Conservation (phyloP, 2,797 vertebrate genomes). For the Propithecus perrieri region DNA sequence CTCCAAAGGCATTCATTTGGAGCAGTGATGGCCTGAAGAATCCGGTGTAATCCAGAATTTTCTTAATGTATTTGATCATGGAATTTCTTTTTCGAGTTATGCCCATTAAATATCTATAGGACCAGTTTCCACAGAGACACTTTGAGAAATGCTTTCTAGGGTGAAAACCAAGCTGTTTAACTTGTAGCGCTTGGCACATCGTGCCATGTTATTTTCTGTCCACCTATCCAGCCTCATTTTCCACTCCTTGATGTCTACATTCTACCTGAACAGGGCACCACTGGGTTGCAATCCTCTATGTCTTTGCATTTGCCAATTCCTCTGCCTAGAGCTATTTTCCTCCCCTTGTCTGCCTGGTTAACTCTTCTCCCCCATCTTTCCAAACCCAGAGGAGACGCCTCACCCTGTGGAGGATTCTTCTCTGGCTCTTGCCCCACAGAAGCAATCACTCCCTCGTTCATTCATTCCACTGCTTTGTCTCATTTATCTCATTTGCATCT, state of each 20-base stretch:
- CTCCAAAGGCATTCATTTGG: not conserved
- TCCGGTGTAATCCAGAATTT: not conserved
- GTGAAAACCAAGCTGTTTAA: not conserved
- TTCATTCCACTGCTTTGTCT: rapidly evolving
- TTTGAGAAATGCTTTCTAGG: not conserved
- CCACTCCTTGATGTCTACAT: not conserved
- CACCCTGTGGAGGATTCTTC: not conserved
- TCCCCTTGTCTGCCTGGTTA: not conserved
- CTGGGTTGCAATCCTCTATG: not conserved
- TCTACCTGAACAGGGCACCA: not conserved
- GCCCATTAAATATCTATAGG: not conserved
- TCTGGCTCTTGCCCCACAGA: not conserved
- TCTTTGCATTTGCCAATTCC: not conserved
- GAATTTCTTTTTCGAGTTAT: not conserved
- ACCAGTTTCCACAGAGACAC: not conserved
- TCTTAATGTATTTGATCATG: not conserved
- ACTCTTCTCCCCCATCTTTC: not conserved
- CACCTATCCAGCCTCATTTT: not conserved
- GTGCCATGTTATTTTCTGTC: not conserved
- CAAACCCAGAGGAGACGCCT: not conserved
- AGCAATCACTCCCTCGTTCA: not conserved
- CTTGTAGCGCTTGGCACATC: not conserved
- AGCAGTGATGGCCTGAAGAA: not conserved
- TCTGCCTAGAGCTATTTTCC: not conserved
- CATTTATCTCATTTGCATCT: not conserved